phyloP scores from a whole-genome alignment of 2,888 invertebrate species.

The Drosophila gaucha region DNA sequence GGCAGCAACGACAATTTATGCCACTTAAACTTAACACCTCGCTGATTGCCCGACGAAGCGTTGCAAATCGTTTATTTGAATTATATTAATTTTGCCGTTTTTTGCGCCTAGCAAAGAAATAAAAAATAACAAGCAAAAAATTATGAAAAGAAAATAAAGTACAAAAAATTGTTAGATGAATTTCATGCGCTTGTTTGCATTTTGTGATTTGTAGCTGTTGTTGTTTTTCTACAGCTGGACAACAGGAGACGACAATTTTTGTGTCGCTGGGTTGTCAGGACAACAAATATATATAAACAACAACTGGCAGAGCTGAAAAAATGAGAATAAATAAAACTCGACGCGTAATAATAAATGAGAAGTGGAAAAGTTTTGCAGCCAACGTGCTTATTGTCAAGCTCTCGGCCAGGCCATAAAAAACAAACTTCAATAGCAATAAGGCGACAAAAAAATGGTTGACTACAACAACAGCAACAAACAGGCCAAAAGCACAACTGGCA shows the following conservation, averaged over 20 bases:
- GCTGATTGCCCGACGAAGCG: slow-evolving; percentile 68
- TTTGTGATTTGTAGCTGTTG: slow-evolving; percentile 24
- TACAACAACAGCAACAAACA: slow-evolving; percentile 37
- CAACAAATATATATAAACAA: slow-evolving; percentile 40
- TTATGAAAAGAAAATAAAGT: slow-evolving; percentile 6
- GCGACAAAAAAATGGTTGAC: slow-evolving; percentile 63
- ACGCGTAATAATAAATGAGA: slow-evolving; percentile 79
- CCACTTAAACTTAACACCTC: slow-evolving; percentile 76
- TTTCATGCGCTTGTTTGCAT: slow-evolving; percentile 64
- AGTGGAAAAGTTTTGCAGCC: slow-evolving; percentile 78
- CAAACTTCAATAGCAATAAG: slow-evolving; percentile 80
- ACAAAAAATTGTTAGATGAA: slow-evolving; percentile 40
- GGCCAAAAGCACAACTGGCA: slow-evolving; percentile 59
- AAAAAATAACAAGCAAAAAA: too few species aligned
- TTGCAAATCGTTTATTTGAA: slow-evolving; percentile 72
- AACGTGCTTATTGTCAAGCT: slow-evolving; percentile 80
- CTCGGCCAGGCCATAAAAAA: slow-evolving; percentile 76
- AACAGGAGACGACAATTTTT: slow-evolving; percentile 51
- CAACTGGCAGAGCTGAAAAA: slow-evolving; percentile 13
- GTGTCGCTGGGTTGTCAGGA: slow-evolving; percentile 68
- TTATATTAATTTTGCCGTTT: slow-evolving; percentile 68
- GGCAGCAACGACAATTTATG: slow-evolving; percentile 64
- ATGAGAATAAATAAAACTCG: slow-evolving; percentile 33
- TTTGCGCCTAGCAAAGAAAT: slow-evolving; percentile 20
- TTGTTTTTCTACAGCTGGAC: slow-evolving; percentile 29